Percentiles rank a stretch among this genome's conserved stretches.
Evolutionary conservation across 2,888 invertebrate genomes (phyloP).

Genomic region (Caenorhabditis sp.): DNA sequence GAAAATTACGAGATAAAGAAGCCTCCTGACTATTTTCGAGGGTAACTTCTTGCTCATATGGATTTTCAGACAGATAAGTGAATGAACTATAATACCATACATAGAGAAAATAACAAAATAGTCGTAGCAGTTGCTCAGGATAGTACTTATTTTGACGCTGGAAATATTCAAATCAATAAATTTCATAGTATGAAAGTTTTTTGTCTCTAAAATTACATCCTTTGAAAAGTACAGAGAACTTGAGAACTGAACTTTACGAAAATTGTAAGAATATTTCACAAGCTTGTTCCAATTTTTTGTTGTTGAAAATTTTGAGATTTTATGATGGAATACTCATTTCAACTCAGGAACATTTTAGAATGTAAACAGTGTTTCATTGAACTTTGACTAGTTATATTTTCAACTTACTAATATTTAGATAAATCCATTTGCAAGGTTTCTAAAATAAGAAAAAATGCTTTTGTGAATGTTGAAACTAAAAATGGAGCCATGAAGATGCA

Average conservation of each 20-base stretch:
- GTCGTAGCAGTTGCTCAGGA: background rate
- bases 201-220: too few species aligned
- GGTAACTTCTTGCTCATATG: background rate
- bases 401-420: background rate
- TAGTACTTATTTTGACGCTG: background rate
- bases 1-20: background rate
- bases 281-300: too few species aligned
- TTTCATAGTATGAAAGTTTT: too few species aligned
- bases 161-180: background rate
- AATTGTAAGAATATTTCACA: too few species aligned
- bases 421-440: background rate
- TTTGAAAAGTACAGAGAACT: too few species aligned
- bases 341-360: too few species aligned
- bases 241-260: too few species aligned
- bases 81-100: background rate
- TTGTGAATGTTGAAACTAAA: background rate
- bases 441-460: background rate
- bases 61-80: background rate
- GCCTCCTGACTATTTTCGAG: background rate
- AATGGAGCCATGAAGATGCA: background rate
- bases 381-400: too few species aligned
- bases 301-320: too few species aligned
- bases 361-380: too few species aligned
- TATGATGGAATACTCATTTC: too few species aligned
- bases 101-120: background rate